Conservation (phyloP, 2,888 invertebrate genomes). For the Lucinisca nassula region DNA sequence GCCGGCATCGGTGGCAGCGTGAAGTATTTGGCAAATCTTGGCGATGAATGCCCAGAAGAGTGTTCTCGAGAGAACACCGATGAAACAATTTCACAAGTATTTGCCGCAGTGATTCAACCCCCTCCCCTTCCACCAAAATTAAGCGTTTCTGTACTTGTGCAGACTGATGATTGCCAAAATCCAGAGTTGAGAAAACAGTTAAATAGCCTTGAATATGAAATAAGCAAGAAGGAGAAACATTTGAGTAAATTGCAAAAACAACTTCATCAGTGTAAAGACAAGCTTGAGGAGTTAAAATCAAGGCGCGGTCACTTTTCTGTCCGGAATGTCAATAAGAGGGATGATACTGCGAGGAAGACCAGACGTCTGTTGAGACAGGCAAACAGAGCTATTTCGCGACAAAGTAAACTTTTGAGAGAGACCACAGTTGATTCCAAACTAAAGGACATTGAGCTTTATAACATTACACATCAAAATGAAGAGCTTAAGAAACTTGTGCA, state of each 20-base stretch:
- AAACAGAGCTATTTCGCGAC: not conserved
- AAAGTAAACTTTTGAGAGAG: not conserved
- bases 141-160: not conserved
- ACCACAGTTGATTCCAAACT: not conserved
- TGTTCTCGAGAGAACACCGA: not conserved
- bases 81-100: not conserved
- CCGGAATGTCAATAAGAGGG: slow-evolving; percentile 24
- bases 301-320: slow-evolving; percentile 29
- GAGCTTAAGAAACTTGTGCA: not conserved
- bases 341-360: slow-evolving; percentile 20
- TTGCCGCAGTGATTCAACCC: not conserved
- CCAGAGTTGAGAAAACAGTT: not conserved
- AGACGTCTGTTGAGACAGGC: not conserved
- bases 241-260: not conserved
- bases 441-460: not conserved
- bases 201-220: not conserved
- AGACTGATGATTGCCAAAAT: not conserved
- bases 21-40: not conserved
- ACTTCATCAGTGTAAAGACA: not conserved
- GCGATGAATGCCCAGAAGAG: not conserved
- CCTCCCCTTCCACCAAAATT: not conserved
- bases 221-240: slow-evolving; percentile 1
- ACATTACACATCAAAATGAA: not conserved
- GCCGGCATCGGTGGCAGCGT: not conserved
- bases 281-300: not conserved